Conservation (phyloP, 2,797 vertebrate species). For the Microhierax caerulescens region DNA sequence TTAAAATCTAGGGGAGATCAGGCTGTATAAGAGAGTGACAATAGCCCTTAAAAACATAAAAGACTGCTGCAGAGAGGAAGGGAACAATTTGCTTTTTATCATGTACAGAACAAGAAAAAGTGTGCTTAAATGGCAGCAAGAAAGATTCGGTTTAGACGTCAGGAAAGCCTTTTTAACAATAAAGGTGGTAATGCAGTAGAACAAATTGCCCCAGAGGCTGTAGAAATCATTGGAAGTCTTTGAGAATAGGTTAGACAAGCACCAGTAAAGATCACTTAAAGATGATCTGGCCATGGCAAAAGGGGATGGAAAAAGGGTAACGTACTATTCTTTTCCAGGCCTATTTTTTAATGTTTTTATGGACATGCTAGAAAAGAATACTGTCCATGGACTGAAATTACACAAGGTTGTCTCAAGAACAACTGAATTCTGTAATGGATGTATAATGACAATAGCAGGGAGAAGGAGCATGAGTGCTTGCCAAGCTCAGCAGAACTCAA, state of each 20-base stretch:
- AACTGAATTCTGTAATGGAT: neutral
- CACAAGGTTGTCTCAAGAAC: neutral
- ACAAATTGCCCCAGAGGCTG: neutral
- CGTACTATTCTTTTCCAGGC: neutral
- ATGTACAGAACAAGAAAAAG: neutral
- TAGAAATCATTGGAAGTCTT: neutral
- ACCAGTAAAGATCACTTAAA: neutral
- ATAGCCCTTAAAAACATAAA: neutral
- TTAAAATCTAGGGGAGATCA: neutral
- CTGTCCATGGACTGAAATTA: neutral
- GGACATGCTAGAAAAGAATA: neutral
- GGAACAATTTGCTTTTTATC: neutral
- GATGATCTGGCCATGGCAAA: neutral
- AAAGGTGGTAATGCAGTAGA: neutral
- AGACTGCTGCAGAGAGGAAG: neutral
- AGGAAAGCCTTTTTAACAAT: neutral
- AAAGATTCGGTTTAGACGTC: neutral
- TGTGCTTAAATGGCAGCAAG: neutral
- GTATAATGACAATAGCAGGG: neutral
- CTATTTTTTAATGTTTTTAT: neutral
- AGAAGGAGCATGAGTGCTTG: neutral
- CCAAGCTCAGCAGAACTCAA: neutral
- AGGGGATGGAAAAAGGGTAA: neutral
- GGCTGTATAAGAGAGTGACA: neutral
- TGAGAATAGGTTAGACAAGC: neutral